These are phyloP conservation scores for Athalia cordata DNA, from an alignment of 2,888 invertebrate species.

Conservation along the genomic window DNA sequence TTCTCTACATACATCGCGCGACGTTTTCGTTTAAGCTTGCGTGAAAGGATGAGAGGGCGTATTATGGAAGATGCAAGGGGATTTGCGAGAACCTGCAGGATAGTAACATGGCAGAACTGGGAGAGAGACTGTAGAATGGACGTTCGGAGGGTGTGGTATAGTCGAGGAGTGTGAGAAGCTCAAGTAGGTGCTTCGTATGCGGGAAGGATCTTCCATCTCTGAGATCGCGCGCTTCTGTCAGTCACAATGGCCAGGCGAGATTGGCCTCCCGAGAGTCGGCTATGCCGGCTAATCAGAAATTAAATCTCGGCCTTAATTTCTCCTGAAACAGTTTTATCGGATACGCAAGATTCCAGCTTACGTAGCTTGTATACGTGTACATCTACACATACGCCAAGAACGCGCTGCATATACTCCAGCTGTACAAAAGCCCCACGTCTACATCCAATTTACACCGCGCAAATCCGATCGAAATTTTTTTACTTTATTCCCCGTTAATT, in stretches of 20 bases:
- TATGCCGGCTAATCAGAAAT: conserved; percentile 70
- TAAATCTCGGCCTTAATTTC: conserved; percentile 71
- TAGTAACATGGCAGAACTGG: conserved; percentile 12
- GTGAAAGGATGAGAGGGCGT: neutral
- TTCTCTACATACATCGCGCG: no score
- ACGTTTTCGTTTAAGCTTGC: no score
- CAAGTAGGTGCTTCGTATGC: conserved; percentile 71
- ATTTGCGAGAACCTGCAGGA: conserved; percentile 17
- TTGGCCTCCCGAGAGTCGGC: conserved; percentile 62
- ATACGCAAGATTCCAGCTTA: conserved; percentile 28
- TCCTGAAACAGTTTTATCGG: conserved; percentile 47
- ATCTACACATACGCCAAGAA: conserved; percentile 9
- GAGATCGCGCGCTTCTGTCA: conserved; percentile 69
- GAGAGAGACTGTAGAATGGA: neutral
- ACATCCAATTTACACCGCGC: no score
- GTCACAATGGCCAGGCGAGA: conserved; percentile 70
- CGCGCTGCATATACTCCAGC: no score
- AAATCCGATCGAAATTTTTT: no score
- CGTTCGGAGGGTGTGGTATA: neutral
- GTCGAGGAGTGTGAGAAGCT: conserved; percentile 49
- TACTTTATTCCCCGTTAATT: no score
- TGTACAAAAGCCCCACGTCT: no score
- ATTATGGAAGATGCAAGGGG: conserved; percentile 26
- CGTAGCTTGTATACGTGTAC: conserved; percentile 33
- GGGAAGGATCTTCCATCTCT: conserved; percentile 69